These are phyloP conservation scores for Notamacropus eugenii DNA, from an alignment of 2,797 vertebrate species.

Conservation along the genomic window DNA sequence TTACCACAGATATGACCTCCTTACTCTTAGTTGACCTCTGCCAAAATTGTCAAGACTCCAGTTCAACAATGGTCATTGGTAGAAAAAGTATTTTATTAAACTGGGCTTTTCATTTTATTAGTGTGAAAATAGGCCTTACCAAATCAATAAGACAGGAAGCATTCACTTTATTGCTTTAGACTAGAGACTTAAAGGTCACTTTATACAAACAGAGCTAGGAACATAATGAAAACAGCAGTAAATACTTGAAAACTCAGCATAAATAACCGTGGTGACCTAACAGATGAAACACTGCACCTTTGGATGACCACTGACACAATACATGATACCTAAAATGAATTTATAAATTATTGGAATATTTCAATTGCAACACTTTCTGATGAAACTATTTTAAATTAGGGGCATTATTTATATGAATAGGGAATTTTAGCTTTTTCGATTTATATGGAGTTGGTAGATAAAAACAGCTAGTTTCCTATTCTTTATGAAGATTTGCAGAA, in stretches of 20 bases:
- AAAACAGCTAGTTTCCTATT: background rate
- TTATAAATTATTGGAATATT: background rate
- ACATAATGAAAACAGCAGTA: slow-evolving; percentile 75
- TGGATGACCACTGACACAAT: background rate
- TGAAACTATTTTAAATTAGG: background rate
- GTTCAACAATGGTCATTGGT: slow-evolving; percentile 81
- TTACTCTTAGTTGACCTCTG: slow-evolving; percentile 83
- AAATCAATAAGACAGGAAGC: slow-evolving; percentile 87
- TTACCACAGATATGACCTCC: slow-evolving; percentile 85
- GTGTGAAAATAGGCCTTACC: slow-evolving; percentile 82
- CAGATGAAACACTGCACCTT: background rate
- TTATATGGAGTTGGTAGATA: background rate
- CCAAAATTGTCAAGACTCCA: slow-evolving; percentile 81
- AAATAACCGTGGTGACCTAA: slow-evolving; percentile 68
- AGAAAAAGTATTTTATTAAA: slow-evolving; percentile 88
- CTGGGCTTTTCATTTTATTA: slow-evolving; percentile 87
- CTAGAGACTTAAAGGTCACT: slow-evolving; percentile 82
- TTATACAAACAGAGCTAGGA: slow-evolving; percentile 81
- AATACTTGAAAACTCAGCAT: slow-evolving; percentile 75
- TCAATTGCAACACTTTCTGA: background rate
- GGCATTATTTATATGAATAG: fast-evolving
- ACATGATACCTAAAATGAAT: background rate
- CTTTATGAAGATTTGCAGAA: background rate
- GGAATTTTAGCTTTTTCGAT: background rate
- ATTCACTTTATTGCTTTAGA: slow-evolving; percentile 86